Conservation (phyloP, 2,113 vertebrate species). For the Brachyhypopomus gauderio region DNA sequence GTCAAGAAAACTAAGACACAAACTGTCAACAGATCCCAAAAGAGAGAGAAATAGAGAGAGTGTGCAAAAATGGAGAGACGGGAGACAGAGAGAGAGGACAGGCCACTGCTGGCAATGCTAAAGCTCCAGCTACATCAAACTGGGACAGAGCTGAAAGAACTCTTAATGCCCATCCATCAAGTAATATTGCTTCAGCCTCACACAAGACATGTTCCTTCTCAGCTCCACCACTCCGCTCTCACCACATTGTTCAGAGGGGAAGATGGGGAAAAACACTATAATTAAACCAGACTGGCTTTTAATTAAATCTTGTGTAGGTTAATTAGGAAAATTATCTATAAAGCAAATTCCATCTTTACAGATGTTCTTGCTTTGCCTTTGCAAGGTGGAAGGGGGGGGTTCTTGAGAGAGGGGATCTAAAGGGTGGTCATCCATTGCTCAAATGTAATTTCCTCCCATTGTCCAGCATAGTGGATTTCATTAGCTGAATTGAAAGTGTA, state of each 20-base stretch:
- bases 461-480: conserved; percentile 66
- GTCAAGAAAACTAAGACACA: conserved; percentile 1
- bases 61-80: not conserved
- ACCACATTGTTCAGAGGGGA: conserved; percentile 41
- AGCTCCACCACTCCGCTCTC: conserved; percentile 17
- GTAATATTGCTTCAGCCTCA: conserved; percentile 56
- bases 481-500: conserved; percentile 62
- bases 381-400: not conserved
- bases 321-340: conserved; percentile 73
- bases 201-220: conserved; percentile 46
- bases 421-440: conserved; percentile 56
- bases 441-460: conserved; percentile 68
- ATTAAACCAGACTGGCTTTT: conserved; percentile 68
- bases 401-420: conserved; percentile 38
- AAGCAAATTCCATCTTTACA: conserved; percentile 69
- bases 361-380: conserved; percentile 59
- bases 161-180: conserved; percentile 59
- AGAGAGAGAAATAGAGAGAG: conserved; percentile 9
- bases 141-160: conserved; percentile 38
- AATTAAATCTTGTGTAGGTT: conserved; percentile 75
- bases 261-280: conserved; percentile 57
- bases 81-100: conserved; percentile 17
- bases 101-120: conserved; percentile 13
- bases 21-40: conserved; percentile 25
- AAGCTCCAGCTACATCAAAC: conserved; percentile 43